Evolutionary conservation across 2,888 invertebrate genomes (phyloP), one percentile per base, ranked within the genome.

Genomic region (Plagiodera versicolora): DNA sequence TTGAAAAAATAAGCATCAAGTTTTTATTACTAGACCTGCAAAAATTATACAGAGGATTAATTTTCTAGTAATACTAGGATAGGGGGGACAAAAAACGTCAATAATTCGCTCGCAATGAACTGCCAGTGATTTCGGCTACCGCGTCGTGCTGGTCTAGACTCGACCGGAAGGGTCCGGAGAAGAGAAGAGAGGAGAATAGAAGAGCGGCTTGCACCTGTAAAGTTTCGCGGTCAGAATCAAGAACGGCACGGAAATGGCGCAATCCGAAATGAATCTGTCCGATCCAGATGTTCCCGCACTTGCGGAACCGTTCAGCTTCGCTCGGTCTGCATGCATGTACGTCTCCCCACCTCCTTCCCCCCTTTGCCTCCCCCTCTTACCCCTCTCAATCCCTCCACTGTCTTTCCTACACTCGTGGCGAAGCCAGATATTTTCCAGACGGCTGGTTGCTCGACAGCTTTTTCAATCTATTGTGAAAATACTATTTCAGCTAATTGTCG

Each of bases 201-300:
- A 51, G 44, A 65, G 65, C 66, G 70, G 65, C 68, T 74, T 66
- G 77, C 75, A 74, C 71, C 39, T 39, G 39, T 39, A 77, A 79
- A 78, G 77, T 79, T 78, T 73, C 73, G 78, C 73, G 78, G 79
- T 78, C 78, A 77, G 75, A 67, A 77, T 76, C 77, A 78, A 75
- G 75, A 77, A 75, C 51, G 60, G 56, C 64, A 67, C 64, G 67
- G 67, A 76, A 77, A 76, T 73, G 74, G 74, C 74, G 76, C 76
- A 75, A 75, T 76, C 72, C 75, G 75, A 78, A 79, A 78, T 77
- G 78, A 76, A 80, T 77, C 78, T 80, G 79, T 79, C 80, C 79
- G 79, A 77, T 79, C 77, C 80, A 80, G 80, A 77, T 79, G 80
- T 79, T 79, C 72, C 78, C 79, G 74, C 77, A 77, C 77, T 65